Evolutionary conservation across 1,140 invertebrate species (phyloP), one percentile per base, ranked within the genome.

Genomic region (Drosophila pectinifera): DNA sequence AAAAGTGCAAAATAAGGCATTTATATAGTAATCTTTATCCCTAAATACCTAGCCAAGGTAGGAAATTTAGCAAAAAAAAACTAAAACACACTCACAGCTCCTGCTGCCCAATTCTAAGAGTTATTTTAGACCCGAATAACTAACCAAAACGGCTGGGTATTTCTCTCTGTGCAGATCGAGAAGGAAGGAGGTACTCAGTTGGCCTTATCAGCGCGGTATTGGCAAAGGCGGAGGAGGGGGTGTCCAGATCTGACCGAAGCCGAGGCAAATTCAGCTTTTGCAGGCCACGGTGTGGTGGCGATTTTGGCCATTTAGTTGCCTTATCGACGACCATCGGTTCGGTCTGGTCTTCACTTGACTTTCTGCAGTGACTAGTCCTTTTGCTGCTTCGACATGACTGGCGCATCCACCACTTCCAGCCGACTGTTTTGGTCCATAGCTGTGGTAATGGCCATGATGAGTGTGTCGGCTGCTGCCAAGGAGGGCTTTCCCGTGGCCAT

Each of bases 401-500:
- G n/a, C n/a, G n/a, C n/a, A n/a, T n/a, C n/a, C n/a, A n/a, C n/a
- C n/a, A n/a, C n/a, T n/a, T n/a, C 7, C 20, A 18, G 20, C 20
- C 22, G 18, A 7, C 20, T 45, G 42, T 6, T 31, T 14, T 8
- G 26, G 7, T 56, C 18, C 2, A 28, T 26, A 36, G 10, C 5
- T 14, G 5, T 74, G n/a, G 11, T 73, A 28, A n/a, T 58, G 8
- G 28, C 28, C 13, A 6, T 55, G 34, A 8, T 59, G 5, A 5
- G 28, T 8, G 13, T 43, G 39, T 42, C 16, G 18, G 76, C 63
- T 14, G 75, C 51, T 3, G 74, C 93, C 10, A 91, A 93, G 24
- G 78, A 93, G 26, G 80, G 93, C 5, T 95, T 94, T 79, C 94
- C 96, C 39, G 80, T 97, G n/a, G 95, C 95, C 22, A 94, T 97